Percentiles rank a stretch among this genome's conserved stretches.
phyloP scores from a whole-genome alignment of 2,888 invertebrate species.

The Mythimna lalbum region DNA sequence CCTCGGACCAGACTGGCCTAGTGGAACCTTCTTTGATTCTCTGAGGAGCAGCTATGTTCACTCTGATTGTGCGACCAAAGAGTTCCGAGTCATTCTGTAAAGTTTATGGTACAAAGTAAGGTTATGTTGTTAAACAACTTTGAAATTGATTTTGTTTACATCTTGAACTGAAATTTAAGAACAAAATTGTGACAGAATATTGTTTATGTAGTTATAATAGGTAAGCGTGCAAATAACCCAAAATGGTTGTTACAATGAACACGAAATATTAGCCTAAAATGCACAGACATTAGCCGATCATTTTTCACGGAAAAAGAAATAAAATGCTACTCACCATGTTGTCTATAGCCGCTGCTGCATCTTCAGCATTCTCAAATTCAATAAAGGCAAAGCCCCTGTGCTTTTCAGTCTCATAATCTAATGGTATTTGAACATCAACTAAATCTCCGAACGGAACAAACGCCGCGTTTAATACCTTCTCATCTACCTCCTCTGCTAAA shows the following conservation, averaged over 20 bases:
- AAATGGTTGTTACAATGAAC: neutral
- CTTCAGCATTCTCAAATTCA: conserved; percentile 99
- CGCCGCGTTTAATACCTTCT: conserved; percentile 98
- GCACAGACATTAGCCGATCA: no score
- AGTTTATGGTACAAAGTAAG: neutral
- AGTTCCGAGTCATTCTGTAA: conserved; percentile 98
- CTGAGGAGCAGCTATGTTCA: conserved; percentile 99
- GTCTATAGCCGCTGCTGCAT: conserved; percentile 99
- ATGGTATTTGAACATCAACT: conserved; percentile 99
- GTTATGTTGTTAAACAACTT: conserved; percentile 14
- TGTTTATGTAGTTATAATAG: no score
- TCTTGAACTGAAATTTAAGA: neutral
- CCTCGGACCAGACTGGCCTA: conserved; percentile 99
- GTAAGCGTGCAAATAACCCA: no score
- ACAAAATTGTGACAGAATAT: neutral
- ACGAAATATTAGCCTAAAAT: neutral
- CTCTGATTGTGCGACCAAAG: conserved; percentile 98
- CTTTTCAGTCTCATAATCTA: conserved; percentile 99
- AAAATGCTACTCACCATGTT: conserved; percentile 95
- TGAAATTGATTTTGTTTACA: neutral
- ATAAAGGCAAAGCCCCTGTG: conserved; percentile 99
- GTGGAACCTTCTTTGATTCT: conserved; percentile 98
- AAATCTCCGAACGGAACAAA: conserved; percentile 99
- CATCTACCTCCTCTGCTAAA: conserved; percentile 98
- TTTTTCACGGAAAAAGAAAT: neutral